phyloP scores from a whole-genome alignment of 2,113 vertebrate species.

The Furnarius figulus region DNA sequence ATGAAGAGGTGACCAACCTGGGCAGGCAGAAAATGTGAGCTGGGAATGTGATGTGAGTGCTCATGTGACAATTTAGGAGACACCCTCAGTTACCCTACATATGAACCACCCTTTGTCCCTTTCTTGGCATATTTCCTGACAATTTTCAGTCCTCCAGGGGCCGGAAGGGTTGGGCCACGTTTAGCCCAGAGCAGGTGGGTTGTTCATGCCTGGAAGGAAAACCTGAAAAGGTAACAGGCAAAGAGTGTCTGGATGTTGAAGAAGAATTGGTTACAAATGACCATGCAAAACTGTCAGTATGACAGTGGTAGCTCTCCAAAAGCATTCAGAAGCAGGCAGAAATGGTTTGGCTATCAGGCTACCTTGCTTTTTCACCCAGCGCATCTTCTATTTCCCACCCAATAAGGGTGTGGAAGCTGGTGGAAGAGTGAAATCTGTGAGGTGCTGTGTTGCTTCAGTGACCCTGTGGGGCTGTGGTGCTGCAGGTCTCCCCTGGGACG shows the following conservation, averaged over 20 bases:
- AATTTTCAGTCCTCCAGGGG: not conserved
- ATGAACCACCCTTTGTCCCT: not conserved
- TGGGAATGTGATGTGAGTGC: not conserved
- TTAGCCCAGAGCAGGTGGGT: not conserved
- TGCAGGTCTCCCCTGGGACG: not conserved
- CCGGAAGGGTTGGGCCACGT: not conserved
- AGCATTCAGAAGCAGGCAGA: not conserved
- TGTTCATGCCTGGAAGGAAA: not conserved
- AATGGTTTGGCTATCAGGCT: not conserved
- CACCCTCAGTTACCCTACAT: fast-evolving
- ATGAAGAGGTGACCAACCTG: not conserved
- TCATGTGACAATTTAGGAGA: not conserved
- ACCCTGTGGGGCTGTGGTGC: not conserved
- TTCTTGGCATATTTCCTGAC: not conserved
- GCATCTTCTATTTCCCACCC: not conserved
- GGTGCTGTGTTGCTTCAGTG: not conserved
- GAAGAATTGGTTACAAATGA: not conserved
- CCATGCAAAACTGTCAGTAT: not conserved
- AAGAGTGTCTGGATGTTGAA: not conserved
- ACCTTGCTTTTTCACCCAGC: not conserved
- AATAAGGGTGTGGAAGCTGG: not conserved
- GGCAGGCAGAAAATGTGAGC: not conserved
- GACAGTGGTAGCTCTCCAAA: not conserved
- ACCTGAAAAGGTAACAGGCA: not conserved
- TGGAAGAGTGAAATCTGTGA: not conserved